Conservation (phyloP, 2,113 vertebrate species). For the Petrocephalus microphthalmus region DNA sequence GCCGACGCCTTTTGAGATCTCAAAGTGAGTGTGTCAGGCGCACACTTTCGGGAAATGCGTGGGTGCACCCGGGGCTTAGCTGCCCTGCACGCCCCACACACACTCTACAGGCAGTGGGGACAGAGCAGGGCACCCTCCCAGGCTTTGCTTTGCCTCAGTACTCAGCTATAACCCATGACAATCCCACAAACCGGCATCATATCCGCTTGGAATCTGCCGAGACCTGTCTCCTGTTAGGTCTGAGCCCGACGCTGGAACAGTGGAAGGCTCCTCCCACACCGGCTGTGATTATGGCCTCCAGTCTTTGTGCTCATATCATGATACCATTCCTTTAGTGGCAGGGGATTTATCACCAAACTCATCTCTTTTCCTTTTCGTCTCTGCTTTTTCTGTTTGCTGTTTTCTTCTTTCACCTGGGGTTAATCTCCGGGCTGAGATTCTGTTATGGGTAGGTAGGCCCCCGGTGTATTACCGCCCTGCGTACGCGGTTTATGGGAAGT, state of each 20-base stretch:
- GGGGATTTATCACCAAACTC: neutral
- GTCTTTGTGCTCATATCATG: neutral
- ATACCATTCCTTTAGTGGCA: neutral
- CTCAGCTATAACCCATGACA: neutral
- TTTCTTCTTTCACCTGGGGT: neutral
- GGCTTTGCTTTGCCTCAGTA: neutral
- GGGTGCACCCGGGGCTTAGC: constrained; percentile 35
- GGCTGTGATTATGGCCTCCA: neutral
- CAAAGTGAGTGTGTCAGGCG: constrained; percentile 45
- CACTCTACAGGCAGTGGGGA: neutral
- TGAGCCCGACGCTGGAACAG: neutral
- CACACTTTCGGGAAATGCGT: constrained; percentile 47
- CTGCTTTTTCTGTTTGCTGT: neutral
- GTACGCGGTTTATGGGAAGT: neutral
- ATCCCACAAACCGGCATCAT: neutral
- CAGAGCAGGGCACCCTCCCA: neutral
- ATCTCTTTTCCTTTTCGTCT: neutral
- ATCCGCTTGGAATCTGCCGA: neutral
- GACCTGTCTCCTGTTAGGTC: neutral
- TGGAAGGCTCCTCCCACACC: neutral
- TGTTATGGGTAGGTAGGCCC: neutral
- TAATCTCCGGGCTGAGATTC: neutral
- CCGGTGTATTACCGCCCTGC: neutral
- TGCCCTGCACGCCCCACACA: neutral
- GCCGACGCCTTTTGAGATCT: constrained; percentile 37